phyloP scores from a whole-genome alignment of 2,888 invertebrate species.

The Ectemnius continuus region DNA sequence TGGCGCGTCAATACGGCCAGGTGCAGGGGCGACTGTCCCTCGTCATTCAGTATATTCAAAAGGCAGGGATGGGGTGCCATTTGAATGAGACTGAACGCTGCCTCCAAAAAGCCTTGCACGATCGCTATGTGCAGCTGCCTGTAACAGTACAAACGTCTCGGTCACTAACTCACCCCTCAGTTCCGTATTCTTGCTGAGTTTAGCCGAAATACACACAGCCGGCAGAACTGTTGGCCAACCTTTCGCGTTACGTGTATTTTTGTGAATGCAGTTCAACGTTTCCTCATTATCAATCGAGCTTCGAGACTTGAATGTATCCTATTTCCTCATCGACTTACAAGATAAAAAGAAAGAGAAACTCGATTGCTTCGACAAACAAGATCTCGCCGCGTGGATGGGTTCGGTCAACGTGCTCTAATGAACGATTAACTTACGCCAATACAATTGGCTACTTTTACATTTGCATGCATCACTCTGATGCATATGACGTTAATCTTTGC shows the following conservation, averaged over 20 bases:
- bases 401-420: slow-evolving; percentile 25
- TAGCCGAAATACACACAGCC: too few species aligned
- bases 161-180: not conserved
- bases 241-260: not conserved
- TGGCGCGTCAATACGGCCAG: slow-evolving; percentile 90
- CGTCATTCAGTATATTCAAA: slow-evolving; percentile 89
- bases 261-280: slow-evolving; percentile 18
- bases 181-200: too few species aligned
- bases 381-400: slow-evolving; percentile 8
- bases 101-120: slow-evolving; percentile 86
- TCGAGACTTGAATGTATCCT: too few species aligned
- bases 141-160: slow-evolving; percentile 53
- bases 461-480: slow-evolving; percentile 22
- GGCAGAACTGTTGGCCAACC: too few species aligned
- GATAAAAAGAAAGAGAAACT: too few species aligned
- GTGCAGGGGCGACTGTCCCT: slow-evolving; percentile 90
- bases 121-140: slow-evolving; percentile 93
- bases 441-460: slow-evolving; percentile 20
- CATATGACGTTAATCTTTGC: slow-evolving; percentile 22
- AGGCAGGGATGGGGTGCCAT: slow-evolving; percentile 88
- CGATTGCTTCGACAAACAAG: too few species aligned
- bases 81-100: slow-evolving; percentile 86
- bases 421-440: slow-evolving; percentile 5
- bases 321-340: too few species aligned
- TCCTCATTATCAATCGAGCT: slow-evolving; percentile 1